A percentile compares a stretch with the other conserved stretches of the same genome.
Evolutionary conservation across 1,140 invertebrate species (phyloP).

Genomic region (Palaemon carinicauda): DNA sequence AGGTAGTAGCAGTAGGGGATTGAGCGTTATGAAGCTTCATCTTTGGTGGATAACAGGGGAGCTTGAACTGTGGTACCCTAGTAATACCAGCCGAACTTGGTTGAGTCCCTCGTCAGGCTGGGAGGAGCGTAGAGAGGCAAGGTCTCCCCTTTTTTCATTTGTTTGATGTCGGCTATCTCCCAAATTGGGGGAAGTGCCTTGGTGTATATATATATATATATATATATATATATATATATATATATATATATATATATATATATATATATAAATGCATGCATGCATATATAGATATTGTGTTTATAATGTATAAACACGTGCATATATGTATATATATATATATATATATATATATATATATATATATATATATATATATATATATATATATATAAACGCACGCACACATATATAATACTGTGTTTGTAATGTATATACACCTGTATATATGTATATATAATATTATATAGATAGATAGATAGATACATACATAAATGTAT

Average conservation of each 20-base stretch:
- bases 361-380: slow-evolving; percentile 9
- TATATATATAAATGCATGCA: not conserved
- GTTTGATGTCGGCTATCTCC: too few relatives aligned
- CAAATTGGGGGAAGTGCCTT: too few relatives aligned
- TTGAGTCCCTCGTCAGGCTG: too few relatives aligned
- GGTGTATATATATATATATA: not conserved
- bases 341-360: not conserved
- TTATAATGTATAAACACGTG: too few relatives aligned
- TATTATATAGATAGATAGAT: not conserved
- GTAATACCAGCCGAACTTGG: too few relatives aligned
- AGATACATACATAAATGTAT: not conserved
- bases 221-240: not conserved
- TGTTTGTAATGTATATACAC: not conserved
- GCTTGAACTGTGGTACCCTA: too few relatives aligned
- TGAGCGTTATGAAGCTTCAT: too few relatives aligned
- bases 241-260: not conserved
- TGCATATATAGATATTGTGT: not conserved
- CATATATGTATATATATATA: not conserved
- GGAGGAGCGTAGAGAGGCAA: too few relatives aligned
- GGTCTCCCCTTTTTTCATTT: too few relatives aligned
- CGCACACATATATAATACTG: too few relatives aligned
- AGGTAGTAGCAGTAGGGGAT: too few relatives aligned
- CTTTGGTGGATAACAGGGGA: too few relatives aligned
- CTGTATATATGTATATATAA: not conserved
- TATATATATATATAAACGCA: not conserved